phyloP scores from a whole-genome alignment of 2,888 invertebrate genomes.

The Drosophila tanythrix region DNA sequence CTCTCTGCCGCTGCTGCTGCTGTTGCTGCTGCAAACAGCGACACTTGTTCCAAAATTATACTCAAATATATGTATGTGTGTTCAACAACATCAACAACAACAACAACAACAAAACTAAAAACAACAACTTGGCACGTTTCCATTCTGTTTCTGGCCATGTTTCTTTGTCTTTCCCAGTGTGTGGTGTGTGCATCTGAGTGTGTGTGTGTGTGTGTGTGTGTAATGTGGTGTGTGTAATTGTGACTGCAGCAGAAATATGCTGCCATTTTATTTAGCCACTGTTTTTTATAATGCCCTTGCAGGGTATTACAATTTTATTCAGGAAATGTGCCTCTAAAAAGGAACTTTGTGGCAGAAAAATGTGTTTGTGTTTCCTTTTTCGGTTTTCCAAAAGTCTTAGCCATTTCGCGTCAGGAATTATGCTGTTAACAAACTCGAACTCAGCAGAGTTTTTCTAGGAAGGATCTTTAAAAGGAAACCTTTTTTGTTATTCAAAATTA shows the following conservation, averaged over 20 bases:
- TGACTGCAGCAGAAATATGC: constrained; percentile 38
- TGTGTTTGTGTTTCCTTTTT: neutral
- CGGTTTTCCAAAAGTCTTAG: neutral
- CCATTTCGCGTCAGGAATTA: neutral
- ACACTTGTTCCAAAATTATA: constrained; percentile 77
- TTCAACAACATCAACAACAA: constrained; percentile 11
- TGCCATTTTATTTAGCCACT: constrained; percentile 32
- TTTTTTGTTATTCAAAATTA: neutral
- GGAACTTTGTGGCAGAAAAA: neutral
- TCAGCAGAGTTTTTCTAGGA: neutral
- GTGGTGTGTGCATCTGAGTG: constrained; percentile 13
- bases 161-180: constrained; percentile 38
- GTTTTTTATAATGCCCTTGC: constrained; percentile 11
- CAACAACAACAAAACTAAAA: constrained; percentile 26
- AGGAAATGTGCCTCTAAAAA: neutral
- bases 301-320: neutral
- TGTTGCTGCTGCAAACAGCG: constrained; percentile 35
- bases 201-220: constrained; percentile 17
- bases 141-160: constrained; percentile 71
- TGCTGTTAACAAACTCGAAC: neutral
- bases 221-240: constrained; percentile 21
- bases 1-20: neutral
- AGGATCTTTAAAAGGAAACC: too few relatives aligned
- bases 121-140: constrained; percentile 76
- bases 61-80: constrained; percentile 33